Evolutionary conservation across 2,797 vertebrate species (phyloP), one percentile per base, ranked within the genome.

Genomic region (Xenopus petersii): DNA sequence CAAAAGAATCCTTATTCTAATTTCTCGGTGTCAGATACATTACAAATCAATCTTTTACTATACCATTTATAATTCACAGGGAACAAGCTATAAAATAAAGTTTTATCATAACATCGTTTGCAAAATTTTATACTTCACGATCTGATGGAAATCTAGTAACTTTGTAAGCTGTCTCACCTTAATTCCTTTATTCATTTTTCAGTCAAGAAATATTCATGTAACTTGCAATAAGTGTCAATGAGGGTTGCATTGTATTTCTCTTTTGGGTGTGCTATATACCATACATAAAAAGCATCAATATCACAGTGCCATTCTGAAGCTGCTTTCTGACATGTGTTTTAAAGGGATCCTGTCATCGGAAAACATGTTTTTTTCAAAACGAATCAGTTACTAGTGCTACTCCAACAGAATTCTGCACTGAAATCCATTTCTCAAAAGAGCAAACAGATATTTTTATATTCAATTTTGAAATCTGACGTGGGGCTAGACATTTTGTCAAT

Each of bases 31-130:
- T 36, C 69, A 63, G 17, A 11, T 24, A 62, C 21, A 24, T 48
- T 61, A 17, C 56, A 49, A 24, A 70, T 61, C 68, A 70, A 61
- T 70, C n/a, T 60, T 49, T 70, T 70, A 70, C 12, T 47, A 12
- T 70, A 33, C 11, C 49, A 64, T 56, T 65, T 56, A 55, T 42
- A 64, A 46, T 64, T 64, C 59, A 64, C 6, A 64, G n/a, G 10
- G 61, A 65, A 63, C 60, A 71, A 71, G 60, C 51, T 56, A 56
- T 54, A 33, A 30, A 54, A 56, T 68, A 56, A 33, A n/a, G 21
- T 68, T 68, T 68, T 68, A 68, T 58, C 56, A 58, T 58, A 16
- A 16, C 56, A 16, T n/a, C 56, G 17, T 58, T 58, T 17, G 56
- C 17, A n/a, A 58, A 58, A 58, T 58, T 42, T 42, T 42, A 42